Conservation (phyloP, 2,888 invertebrate species). For the Hartigia nigra region DNA sequence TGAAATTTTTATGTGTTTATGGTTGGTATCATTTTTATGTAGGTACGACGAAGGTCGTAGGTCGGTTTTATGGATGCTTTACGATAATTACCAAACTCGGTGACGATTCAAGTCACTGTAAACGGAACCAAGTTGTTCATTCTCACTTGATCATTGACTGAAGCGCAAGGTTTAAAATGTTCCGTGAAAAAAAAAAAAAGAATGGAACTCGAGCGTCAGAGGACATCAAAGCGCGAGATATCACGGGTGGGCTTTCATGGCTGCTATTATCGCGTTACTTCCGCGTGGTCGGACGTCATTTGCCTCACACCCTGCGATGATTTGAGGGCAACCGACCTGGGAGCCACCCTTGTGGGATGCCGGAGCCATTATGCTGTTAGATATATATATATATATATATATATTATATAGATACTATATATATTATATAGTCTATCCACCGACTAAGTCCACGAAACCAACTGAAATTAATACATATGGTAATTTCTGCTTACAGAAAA, state of each 20-base stretch:
- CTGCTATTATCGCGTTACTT: conserved; percentile 63
- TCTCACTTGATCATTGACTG: background rate
- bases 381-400: background rate
- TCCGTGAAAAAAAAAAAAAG: background rate
- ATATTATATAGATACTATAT: background rate
- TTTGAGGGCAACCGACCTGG: conserved; percentile 61
- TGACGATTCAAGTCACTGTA: background rate
- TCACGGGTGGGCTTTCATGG: conserved; percentile 55
- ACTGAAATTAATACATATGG: background rate
- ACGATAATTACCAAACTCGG: background rate
- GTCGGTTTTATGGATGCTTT: background rate
- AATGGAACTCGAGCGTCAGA: conserved; percentile 3
- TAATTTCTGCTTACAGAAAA: background rate
- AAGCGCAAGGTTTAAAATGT: background rate
- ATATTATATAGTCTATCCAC: background rate
- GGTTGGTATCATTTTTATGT: background rate
- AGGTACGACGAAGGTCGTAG: background rate
- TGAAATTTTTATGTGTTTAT: background rate
- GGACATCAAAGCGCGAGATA: conserved; percentile 58
- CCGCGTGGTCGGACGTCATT: conserved; percentile 59
- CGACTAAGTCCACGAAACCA: background rate
- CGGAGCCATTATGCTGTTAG: conserved; percentile 41
- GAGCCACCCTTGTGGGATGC: conserved; percentile 36
- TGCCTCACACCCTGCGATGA: conserved; percentile 59
- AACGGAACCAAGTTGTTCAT: background rate